Percentiles rank a stretch among this genome's conserved stretches.
Evolutionary conservation across 2,888 invertebrate genomes (phyloP).

Genomic region (Megalurothrips usitatus): DNA sequence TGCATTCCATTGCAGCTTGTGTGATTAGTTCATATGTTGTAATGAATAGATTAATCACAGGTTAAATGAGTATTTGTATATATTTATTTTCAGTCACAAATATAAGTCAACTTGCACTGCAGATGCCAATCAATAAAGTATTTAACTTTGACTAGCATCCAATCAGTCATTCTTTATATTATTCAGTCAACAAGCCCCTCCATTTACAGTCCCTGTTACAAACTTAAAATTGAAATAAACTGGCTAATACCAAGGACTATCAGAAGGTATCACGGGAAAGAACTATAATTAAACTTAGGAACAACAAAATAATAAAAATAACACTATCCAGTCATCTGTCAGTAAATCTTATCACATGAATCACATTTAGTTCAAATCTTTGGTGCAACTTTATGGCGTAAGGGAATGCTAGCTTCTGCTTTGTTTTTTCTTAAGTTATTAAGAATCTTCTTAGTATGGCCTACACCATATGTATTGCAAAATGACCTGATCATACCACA

Average conservation of each 20-base stretch:
- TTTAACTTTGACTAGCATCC: too few species aligned
- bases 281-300: not conserved
- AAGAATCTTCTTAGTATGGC: not conserved
- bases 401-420: not conserved
- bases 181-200: too few species aligned
- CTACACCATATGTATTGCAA: not conserved
- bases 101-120: not conserved
- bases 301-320: not conserved
- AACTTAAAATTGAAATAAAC: too few species aligned
- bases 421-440: too few species aligned
- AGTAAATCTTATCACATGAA: not conserved
- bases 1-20: too few species aligned
- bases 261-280: too few species aligned
- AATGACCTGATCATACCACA: not conserved
- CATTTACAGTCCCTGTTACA: too few species aligned
- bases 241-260: too few species aligned
- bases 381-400: not conserved
- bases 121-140: too few species aligned
- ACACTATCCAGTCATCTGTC: not conserved
- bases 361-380: not conserved
- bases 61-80: not conserved
- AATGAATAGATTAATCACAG: not conserved
- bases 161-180: too few species aligned
- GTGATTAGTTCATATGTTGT: not conserved
- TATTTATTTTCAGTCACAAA: not conserved